Evolutionary conservation across 2,113 vertebrate genomes (phyloP), one percentile per base, ranked within the genome.

Genomic region (Micronycteris hirsuta): DNA sequence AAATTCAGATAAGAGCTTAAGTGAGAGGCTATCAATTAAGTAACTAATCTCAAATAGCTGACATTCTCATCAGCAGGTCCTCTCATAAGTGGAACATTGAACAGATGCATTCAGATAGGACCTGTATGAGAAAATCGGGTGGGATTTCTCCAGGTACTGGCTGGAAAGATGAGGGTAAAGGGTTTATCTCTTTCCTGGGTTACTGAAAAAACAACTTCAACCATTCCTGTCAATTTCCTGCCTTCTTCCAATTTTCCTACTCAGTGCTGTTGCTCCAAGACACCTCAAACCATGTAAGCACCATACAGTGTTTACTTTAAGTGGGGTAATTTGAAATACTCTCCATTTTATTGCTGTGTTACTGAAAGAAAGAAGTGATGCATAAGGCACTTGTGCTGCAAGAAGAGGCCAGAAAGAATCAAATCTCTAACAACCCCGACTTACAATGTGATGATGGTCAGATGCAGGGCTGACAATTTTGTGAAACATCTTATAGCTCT

Each of bases 1-100:
- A 80, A 67, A 61, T 73, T 96, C 68, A 95, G 89, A 71, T 65
- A 65, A 94, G 36, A 88, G 89, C 15, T 71, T 86, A 77, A 88
- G 71, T 65, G 80, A 83, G 45, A 77, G 54, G 20, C 76, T 84
- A 87, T 52, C 52, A 86, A 82, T 86, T 80, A 83, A 81, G n/a
- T 68, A 86, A 70, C 11, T 92, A 67, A 63, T 74, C 45, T 86
- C 41, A 71, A 65, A 91, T 67, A 96, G 68, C 70, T 80, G 89
- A 58, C 65, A 90, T 52, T 88, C 77, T 94, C 0, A 1, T 92
- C 93, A 81, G 71, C 0, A 3, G 54, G 43, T 89, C 63, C 56
- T 84, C n/a, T 86, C 22, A 0, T 85, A 95, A 96, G 43, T 91
- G 56, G 41, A 54, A 43, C 68, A 61, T 41, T 52, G 49, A 88